Conservation (phyloP, 2,888 invertebrate genomes). For the Leptopilina syphax region DNA sequence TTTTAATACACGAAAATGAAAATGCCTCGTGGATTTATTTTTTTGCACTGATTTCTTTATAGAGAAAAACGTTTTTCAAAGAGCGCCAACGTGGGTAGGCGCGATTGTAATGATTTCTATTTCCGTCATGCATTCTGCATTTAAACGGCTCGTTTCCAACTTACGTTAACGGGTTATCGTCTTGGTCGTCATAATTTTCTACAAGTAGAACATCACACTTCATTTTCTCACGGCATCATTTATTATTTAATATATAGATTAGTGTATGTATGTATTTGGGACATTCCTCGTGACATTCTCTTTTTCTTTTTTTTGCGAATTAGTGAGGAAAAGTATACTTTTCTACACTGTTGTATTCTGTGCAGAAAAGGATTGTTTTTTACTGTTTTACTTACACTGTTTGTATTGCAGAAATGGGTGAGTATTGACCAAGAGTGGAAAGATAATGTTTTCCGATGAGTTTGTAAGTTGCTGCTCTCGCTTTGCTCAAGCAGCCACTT, state of each 20-base stretch:
- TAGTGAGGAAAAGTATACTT: too few relatives aligned
- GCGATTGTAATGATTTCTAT: slow-evolving; percentile 58
- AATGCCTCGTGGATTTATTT: slow-evolving; percentile 63
- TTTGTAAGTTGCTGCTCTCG: too few relatives aligned
- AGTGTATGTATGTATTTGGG: background rate
- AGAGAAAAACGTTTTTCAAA: slow-evolving; percentile 53
- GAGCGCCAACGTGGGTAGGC: slow-evolving; percentile 25
- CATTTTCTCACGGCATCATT: background rate
- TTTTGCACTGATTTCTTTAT: slow-evolving; percentile 50
- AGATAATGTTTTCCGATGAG: too few relatives aligned
- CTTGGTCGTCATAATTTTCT: slow-evolving; percentile 3
- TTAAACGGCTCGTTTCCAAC: slow-evolving; percentile 37
- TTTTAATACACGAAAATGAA: slow-evolving; percentile 54
- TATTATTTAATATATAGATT: background rate
- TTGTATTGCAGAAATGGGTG: too few relatives aligned
- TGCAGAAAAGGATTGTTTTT: too few relatives aligned
- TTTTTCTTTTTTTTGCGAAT: background rate
- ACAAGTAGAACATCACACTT: background rate
- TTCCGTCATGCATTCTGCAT: slow-evolving; percentile 49
- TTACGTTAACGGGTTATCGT: slow-evolving; percentile 23
- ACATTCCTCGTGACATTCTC: too few relatives aligned
- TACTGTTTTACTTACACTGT: too few relatives aligned
- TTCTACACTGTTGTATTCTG: too few relatives aligned
- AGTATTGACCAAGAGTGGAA: too few relatives aligned
- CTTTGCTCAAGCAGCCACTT: too few relatives aligned